These are phyloP conservation scores for Strix occidentalis DNA, from an alignment of 2,797 vertebrate species.

Conservation along the genomic window DNA sequence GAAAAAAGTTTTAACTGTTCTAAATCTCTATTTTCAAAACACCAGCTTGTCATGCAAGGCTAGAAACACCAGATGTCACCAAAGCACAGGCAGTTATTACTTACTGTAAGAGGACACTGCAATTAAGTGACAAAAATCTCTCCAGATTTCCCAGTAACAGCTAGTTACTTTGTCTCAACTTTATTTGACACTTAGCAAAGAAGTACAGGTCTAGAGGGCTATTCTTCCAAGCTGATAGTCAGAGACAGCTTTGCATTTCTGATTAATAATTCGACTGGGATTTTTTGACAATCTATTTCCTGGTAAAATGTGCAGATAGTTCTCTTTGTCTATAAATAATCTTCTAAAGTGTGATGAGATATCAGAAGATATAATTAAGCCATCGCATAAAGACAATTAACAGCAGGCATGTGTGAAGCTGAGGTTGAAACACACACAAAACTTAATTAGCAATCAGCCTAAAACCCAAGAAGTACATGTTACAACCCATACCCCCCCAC, in stretches of 20 bases:
- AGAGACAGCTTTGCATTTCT: background rate
- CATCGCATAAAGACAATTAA: background rate
- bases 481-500: background rate
- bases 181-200: background rate
- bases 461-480: background rate
- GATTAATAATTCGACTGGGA: background rate
- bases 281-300: background rate
- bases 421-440: background rate
- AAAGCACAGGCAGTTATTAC: background rate
- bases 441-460: background rate
- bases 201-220: background rate
- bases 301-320: background rate
- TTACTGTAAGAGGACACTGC: rapidly evolving
- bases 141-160: background rate
- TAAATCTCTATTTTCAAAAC: background rate
- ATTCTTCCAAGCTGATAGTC: background rate
- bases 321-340: background rate
- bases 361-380: background rate
- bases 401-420: background rate
- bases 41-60: background rate
- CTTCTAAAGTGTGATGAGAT: background rate
- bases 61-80: slow-evolving; percentile 50
- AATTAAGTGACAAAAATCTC: background rate
- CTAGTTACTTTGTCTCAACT: background rate
- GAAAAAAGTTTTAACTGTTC: background rate